Conservation (phyloP, 2,888 invertebrate species). For the Philaethria dido region DNA sequence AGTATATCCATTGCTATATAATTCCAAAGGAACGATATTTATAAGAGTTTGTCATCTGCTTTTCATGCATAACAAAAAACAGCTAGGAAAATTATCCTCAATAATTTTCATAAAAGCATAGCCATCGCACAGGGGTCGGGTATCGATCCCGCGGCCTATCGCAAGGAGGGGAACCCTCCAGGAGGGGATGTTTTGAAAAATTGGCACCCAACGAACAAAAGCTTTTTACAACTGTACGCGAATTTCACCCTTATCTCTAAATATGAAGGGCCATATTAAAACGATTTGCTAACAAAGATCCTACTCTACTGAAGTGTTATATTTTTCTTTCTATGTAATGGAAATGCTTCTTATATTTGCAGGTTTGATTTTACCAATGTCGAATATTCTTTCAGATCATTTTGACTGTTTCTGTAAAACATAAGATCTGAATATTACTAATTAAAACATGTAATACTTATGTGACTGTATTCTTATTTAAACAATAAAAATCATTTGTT, state of each 20-base stretch:
- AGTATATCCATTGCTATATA: not conserved
- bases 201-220: slow-evolving; percentile 72
- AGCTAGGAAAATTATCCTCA: slow-evolving; percentile 37
- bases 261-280: slow-evolving; percentile 36
- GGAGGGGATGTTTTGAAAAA: slow-evolving; percentile 80
- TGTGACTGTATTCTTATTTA: not conserved
- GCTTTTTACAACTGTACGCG: slow-evolving; percentile 49
- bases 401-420: not conserved
- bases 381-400: not conserved
- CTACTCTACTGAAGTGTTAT: slow-evolving; percentile 35
- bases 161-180: slow-evolving; percentile 73
- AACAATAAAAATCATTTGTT: not conserved
- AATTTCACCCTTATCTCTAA: slow-evolving; percentile 42
- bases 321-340: slow-evolving; percentile 33
- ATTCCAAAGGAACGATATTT: not conserved
- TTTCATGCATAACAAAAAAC: slow-evolving; percentile 11
- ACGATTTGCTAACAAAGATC: slow-evolving; percentile 28
- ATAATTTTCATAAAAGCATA: slow-evolving; percentile 55
- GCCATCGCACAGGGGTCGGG: slow-evolving; percentile 69
- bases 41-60: not conserved
- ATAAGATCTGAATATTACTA: not conserved
- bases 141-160: slow-evolving; percentile 79
- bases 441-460: not conserved
- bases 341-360: slow-evolving; percentile 27
- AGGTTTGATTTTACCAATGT: slow-evolving; percentile 15